Evolutionary conservation across 2,113 vertebrate genomes (phyloP), one percentile per base, ranked within the genome.

Genomic region (Entomyzon cyanotis): DNA sequence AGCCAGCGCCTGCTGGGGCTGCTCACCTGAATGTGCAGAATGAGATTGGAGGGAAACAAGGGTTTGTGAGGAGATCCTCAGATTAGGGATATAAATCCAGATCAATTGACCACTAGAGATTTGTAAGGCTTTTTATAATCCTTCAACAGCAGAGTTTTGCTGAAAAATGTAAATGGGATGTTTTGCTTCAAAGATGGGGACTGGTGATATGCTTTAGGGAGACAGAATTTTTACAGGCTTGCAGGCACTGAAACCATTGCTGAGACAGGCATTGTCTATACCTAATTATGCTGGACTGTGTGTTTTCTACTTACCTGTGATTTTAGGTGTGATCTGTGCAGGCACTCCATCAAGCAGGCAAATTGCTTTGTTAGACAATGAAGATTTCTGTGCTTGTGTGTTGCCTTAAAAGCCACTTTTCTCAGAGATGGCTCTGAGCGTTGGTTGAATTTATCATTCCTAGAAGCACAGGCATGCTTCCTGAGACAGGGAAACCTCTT

Each of bases 121-220:
- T 91, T 77, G 22, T 96, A 91, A 95, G 75, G 77, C 64, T 91
- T 91, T 90, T 96, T 89, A 21, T 97, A 95, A 98, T 97, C 95
- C 87, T 96, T 96, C 96, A 97, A 97, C 49, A 42, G 74, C 63
- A 37, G 83, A 82, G 81, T 93, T 98, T 97, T 97, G 92, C 96
- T 94, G 94, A 95, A 94, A 91, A 97, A 94, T 94, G 88, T 87
- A 96, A 95, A 96, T 93, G 83, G 20, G 27, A 73, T 42, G 59
- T 17, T 75, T 64, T 73, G 63, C 92, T 93, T 96, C 84, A 52
- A 55, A 96, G 87, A 89, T 82, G 53, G 56, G 37, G 94, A 89
- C 79, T 95, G 84, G 83, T 80, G 94, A 93, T 84, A 39, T 2
- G 37, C 89, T 96, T 78, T 82, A 82, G 89, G 85, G 87, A 96